Conservation (phyloP, 2,113 vertebrate species). For the Chloebia gouldiae region DNA sequence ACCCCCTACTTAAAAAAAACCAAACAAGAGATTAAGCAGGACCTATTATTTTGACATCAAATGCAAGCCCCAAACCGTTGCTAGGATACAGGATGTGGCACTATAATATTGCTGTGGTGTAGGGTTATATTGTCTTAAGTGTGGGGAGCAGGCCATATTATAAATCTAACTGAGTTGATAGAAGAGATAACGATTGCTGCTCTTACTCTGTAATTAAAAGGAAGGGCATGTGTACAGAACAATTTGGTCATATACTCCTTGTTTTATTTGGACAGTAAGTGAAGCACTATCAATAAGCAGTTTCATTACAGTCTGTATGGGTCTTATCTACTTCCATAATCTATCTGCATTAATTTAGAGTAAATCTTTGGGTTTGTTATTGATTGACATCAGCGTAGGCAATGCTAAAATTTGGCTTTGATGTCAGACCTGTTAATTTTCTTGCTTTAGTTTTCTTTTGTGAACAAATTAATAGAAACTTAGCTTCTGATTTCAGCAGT, state of each 20-base stretch:
- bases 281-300: conserved; percentile 40
- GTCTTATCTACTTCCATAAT: conserved; percentile 38
- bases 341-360: conserved; percentile 5
- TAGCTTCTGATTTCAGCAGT: background rate
- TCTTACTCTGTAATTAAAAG: conserved; percentile 54
- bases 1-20: conserved; percentile 18
- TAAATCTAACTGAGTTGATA: conserved; percentile 41
- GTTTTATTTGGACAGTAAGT: conserved; percentile 42
- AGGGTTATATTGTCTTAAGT: conserved; percentile 52
- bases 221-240: background rate
- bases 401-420: background rate
- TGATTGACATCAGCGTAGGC: background rate
- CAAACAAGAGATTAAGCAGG: conserved; percentile 15
- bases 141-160: background rate
- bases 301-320: conserved; percentile 28
- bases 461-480: background rate
- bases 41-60: conserved; percentile 61
- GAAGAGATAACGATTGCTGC: conserved; percentile 16
- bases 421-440: background rate
- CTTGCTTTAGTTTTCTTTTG: background rate
- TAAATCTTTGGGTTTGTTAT: background rate
- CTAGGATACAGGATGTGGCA: conserved; percentile 60
- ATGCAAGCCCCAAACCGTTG: conserved; percentile 52
- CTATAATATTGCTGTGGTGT: conserved; percentile 8
- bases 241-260: background rate